Conservation (phyloP, 2,113 vertebrate genomes). For the Pipra filicauda region DNA sequence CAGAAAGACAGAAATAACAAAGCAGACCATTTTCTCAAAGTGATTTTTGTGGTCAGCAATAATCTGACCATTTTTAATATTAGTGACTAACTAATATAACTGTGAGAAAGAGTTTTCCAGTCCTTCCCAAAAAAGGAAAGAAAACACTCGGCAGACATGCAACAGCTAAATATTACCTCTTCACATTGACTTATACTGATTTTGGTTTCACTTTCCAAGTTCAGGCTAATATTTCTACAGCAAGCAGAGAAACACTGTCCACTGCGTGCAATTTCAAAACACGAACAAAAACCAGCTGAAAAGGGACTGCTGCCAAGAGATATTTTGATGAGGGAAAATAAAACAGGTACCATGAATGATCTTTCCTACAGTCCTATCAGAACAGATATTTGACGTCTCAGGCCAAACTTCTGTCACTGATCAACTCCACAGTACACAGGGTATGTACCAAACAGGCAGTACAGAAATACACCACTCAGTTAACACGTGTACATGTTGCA, state of each 20-base stretch:
- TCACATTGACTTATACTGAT: background rate
- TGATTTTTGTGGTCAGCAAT: background rate
- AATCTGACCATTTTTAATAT: background rate
- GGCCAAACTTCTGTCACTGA: background rate
- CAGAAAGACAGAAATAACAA: background rate
- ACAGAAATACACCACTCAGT: background rate
- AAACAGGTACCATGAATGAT: background rate
- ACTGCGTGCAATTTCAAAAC: background rate
- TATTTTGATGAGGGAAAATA: background rate
- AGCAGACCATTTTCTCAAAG: background rate
- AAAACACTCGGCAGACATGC: background rate
- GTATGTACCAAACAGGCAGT: fast-evolving
- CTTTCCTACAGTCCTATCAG: background rate
- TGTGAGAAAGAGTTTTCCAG: background rate
- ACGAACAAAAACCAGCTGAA: background rate
- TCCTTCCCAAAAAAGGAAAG: constrained; percentile 10
- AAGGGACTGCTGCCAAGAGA: background rate
- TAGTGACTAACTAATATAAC: background rate
- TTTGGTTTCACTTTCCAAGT: background rate
- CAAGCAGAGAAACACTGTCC: background rate
- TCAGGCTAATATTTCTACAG: background rate
- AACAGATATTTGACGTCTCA: background rate
- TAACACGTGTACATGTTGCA: fast-evolving
- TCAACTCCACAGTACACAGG: fast-evolving
- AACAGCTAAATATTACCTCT: background rate